These are phyloP conservation scores for Pipistrellus nathusii DNA, from an alignment of 2,797 vertebrate genomes.

Conservation along the genomic window DNA sequence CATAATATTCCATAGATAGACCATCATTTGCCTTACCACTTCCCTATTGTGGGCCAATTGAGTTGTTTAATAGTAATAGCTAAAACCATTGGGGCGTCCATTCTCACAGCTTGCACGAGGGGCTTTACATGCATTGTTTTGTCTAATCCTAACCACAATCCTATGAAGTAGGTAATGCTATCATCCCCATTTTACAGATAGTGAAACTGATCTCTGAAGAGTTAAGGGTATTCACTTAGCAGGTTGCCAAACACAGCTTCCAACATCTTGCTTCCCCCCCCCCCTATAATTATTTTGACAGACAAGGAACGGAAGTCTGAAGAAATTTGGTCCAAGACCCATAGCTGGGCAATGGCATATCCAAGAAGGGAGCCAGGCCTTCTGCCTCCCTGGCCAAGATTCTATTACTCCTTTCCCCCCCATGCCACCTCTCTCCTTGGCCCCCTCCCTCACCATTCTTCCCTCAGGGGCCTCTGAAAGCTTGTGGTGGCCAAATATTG, in stretches of 20 bases:
- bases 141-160: background rate
- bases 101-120: background rate
- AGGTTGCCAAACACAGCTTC: fast-evolving
- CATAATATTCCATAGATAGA: background rate
- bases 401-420: background rate
- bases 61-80: background rate
- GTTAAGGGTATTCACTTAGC: background rate
- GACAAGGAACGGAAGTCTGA: background rate
- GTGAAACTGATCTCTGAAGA: background rate
- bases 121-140: background rate
- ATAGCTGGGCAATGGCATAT: background rate
- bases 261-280: background rate
- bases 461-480: background rate
- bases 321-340: background rate
- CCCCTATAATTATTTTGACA: background rate
- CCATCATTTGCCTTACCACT: background rate
- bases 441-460: background rate
- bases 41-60: background rate
- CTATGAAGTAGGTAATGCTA: background rate
- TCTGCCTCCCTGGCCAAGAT: background rate
- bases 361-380: background rate
- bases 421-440: background rate
- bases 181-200: background rate
- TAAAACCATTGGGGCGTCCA: background rate
- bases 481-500: background rate